Base-by-base conservation (phyloP, 1,140 invertebrate genomes). In the Zaprionus nigranus region DNA sequence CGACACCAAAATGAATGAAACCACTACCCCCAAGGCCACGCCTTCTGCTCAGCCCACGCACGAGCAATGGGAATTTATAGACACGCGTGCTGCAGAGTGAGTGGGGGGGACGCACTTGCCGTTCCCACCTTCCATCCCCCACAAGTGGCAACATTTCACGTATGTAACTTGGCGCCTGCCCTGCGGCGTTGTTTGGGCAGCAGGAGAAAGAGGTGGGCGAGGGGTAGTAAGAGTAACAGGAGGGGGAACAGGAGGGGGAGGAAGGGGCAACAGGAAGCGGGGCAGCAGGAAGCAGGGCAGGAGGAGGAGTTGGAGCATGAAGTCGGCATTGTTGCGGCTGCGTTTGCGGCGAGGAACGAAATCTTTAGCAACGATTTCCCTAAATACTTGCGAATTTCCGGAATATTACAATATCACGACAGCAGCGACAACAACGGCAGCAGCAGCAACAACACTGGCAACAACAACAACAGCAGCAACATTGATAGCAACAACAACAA, bases 361-460 rank as follows among this genome's bases (percentile, higher is more conserved):
- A 90, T 90, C 79, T 85, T 85, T 82, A 85, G 72, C 86, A 90
- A 86, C 86, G 86, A 90, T 90, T 90, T 90, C 86, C 86, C 82
- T 90, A 90, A 90, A 90, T 90, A 90, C 86, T 90, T 84, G 82
- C 86, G 82, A 90, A 85, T 90, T 90, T 90, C 81, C 82, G 82
- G 72, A 72, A 86, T 90, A 86, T 86, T 88, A 87, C 84, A 87
- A 81, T 84, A 83, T 84, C 81, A 83, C 64, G 36, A 57, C 82
- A 84, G 38, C 79, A 78, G 63, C 68, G 53, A 74, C 82, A 86
- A 72, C 49, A 40, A 56, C 66, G n/a, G n/a, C n/a, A 81, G 68
- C 81, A 79, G 28, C 78, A 67, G 53, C 63, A 67, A 72, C 74
- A 84, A 75, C 2, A 30, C 9, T 81, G 63, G 71, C 67, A 17